Conservation (phyloP, 2,797 vertebrate species). For the Pipistrellus kuhlii region DNA sequence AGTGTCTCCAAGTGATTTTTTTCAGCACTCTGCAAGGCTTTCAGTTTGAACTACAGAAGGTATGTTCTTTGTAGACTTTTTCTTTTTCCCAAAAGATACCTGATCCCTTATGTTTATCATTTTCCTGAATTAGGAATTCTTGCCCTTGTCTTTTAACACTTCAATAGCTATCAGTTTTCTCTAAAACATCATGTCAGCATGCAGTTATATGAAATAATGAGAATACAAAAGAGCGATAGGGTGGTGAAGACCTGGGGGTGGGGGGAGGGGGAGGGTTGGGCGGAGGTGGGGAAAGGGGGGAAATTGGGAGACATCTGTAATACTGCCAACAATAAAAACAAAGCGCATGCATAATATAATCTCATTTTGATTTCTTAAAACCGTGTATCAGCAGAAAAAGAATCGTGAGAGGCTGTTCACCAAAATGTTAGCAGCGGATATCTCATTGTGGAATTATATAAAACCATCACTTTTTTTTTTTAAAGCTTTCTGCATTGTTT, state of each 20-base stretch:
- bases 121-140: constrained; percentile 3
- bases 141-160: not conserved
- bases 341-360: not conserved
- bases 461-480: not conserved
- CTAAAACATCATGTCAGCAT: constrained; percentile 1
- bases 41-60: not conserved
- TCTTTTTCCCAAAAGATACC: not conserved
- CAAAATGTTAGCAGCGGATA: not conserved
- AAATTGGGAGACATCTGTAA: too few relatives aligned
- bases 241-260: too few relatives aligned
- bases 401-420: not conserved
- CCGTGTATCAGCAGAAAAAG: not conserved
- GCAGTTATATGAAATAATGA: not conserved
- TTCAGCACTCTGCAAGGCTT: not conserved
- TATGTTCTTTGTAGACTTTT: not conserved
- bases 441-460: not conserved
- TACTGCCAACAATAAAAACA: not conserved
- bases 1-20: not conserved
- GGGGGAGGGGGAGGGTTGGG: too few relatives aligned
- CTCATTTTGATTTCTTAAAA: not conserved
- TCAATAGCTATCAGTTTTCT: not conserved
- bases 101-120: not conserved
- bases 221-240: not conserved
- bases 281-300: too few relatives aligned
- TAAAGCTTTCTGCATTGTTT: not conserved